These are phyloP conservation scores for Ochropacha duplaris DNA, from an alignment of 2,888 invertebrate species.

Conservation along the genomic window DNA sequence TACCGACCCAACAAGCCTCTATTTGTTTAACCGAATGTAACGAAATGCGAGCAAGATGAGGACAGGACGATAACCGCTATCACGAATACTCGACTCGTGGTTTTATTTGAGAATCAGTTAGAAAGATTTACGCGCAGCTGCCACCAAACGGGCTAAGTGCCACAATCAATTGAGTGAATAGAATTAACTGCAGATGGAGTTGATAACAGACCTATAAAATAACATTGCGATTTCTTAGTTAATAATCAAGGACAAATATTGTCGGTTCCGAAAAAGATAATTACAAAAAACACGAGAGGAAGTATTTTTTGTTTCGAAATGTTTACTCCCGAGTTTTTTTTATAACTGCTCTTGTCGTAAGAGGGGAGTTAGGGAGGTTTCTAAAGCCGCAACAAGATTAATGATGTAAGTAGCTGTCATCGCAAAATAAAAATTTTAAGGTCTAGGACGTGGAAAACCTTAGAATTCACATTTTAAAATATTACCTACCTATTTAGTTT, in stretches of 20 bases:
- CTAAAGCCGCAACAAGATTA: constrained; percentile 63
- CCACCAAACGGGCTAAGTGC: constrained; percentile 56
- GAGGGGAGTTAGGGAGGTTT: constrained; percentile 40
- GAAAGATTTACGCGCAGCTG: constrained; percentile 66
- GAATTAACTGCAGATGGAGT: constrained; percentile 52
- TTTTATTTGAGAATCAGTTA: constrained; percentile 68
- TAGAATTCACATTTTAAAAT: neutral
- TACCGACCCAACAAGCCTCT: constrained; percentile 64
- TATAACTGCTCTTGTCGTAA: constrained; percentile 22
- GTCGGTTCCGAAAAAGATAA: neutral
- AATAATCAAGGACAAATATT: constrained; percentile 9
- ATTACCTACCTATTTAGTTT: too few species aligned
- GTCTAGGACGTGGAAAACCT: neutral
- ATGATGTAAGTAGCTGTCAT: constrained; percentile 67
- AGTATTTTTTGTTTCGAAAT: constrained; percentile 21
- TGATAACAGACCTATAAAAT: constrained; percentile 35
- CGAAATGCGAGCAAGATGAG: constrained; percentile 57
- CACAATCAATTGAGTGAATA: constrained; percentile 63
- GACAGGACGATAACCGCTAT: constrained; percentile 62
- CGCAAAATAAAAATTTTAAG: constrained; percentile 57
- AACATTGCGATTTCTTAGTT: constrained; percentile 36
- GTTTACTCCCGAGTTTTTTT: constrained; percentile 40
- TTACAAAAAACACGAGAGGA: neutral
- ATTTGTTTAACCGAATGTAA: constrained; percentile 74
- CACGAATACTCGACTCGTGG: constrained; percentile 54